A percentile compares a stretch with the other conserved stretches of the same genome.
These are phyloP conservation scores for Tyrophagus putrescentiae DNA, from an alignment of 1,140 invertebrate genomes.

Conservation along the genomic window DNA sequence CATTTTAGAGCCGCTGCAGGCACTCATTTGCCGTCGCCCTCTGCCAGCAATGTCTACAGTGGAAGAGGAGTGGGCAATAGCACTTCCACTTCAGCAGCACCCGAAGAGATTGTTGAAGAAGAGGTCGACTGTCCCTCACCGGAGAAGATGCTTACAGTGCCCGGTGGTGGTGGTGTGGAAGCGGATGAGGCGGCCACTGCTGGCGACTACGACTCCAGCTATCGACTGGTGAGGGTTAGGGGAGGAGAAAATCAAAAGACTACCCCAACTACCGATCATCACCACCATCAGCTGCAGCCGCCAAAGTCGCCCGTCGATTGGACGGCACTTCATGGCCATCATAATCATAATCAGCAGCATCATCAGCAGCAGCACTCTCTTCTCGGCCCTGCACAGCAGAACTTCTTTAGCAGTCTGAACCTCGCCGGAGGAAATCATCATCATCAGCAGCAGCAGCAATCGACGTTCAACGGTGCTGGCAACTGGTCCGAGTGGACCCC, in stretches of 20 bases:
- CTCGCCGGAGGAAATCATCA: neutral
- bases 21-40: neutral
- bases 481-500: constrained; percentile 25
- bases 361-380: too few relatives aligned
- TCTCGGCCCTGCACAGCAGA: neutral
- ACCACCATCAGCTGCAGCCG: too few relatives aligned
- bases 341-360: too few relatives aligned
- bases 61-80: neutral
- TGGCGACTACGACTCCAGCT: neutral
- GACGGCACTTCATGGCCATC: too few relatives aligned
- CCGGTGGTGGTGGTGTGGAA: neutral
- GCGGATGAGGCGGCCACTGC: neutral
- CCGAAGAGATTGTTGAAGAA: neutral
- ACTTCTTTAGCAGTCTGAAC: constrained; percentile 2
- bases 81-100: neutral
- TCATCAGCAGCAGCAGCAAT: neutral
- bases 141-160: too few relatives aligned
- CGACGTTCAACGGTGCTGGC: neutral
- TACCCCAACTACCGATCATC: too few relatives aligned
- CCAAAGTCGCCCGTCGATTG: too few relatives aligned
- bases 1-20: neutral
- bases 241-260: neutral
- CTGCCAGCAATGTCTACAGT: constrained; percentile 4
- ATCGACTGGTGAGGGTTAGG: neutral
- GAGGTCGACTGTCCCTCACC: neutral